A percentile compares a stretch with the other conserved stretches of the same genome.
Evolutionary conservation across 2,888 invertebrate genomes (phyloP).

Genomic region (Tethea ocularis): DNA sequence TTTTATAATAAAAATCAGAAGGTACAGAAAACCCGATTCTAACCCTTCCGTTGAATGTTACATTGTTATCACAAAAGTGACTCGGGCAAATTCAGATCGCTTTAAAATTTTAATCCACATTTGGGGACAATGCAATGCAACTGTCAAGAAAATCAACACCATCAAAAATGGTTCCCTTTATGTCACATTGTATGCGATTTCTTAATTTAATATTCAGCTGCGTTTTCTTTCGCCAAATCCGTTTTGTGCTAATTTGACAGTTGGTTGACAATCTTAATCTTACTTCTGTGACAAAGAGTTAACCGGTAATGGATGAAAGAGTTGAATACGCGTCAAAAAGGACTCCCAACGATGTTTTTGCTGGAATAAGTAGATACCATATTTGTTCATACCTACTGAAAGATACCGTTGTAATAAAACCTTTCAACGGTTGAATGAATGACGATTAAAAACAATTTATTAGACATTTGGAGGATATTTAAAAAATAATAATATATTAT

Average conservation of each 20-base stretch:
- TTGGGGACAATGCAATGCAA: constrained; percentile 49
- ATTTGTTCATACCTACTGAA: constrained; percentile 1
- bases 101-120: constrained; percentile 56
- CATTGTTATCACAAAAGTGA: constrained; percentile 39
- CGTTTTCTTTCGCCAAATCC: constrained; percentile 57
- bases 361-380: constrained; percentile 11
- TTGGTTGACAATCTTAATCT: constrained; percentile 68
- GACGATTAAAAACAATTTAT: not conserved
- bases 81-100: constrained; percentile 44
- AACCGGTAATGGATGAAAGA: constrained; percentile 60
- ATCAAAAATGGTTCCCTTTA: constrained; percentile 63
- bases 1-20: not conserved
- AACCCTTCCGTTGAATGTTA: constrained; percentile 34
- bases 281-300: constrained; percentile 37
- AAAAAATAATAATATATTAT: no score
- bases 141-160: constrained; percentile 71
- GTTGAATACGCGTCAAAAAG: constrained; percentile 56
- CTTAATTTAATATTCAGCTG: constrained; percentile 71
- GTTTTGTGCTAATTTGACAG: constrained; percentile 76
- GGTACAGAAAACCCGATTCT: constrained; percentile 28
- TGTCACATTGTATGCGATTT: constrained; percentile 40
- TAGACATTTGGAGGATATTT: no score
- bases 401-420: not conserved
- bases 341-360: constrained; percentile 53
- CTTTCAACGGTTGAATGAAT: not conserved